Conservation (phyloP, 2,113 vertebrate species). For the Paralichthys olivaceus region DNA sequence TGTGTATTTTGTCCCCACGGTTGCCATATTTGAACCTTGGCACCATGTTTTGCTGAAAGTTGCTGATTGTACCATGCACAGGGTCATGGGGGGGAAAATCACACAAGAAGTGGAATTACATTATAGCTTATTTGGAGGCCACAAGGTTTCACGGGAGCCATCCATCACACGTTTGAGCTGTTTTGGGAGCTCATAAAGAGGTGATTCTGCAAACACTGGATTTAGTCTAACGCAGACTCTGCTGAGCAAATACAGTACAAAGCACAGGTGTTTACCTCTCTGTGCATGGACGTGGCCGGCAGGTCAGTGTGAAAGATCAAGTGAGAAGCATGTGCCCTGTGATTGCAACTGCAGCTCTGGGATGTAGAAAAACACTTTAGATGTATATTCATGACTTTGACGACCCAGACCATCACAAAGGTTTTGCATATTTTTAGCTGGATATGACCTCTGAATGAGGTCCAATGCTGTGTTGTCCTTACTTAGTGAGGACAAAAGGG, state of each 20-base stretch:
- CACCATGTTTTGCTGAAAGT: constrained; percentile 69
- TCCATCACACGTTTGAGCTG: constrained; percentile 76
- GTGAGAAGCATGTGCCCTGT: constrained; percentile 7
- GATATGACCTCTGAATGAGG: constrained; percentile 26
- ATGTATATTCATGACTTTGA: constrained; percentile 31
- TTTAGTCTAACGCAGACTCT: constrained; percentile 40
- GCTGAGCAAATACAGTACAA: constrained; percentile 49
- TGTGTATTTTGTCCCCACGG: constrained; percentile 50
- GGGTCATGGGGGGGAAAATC: constrained; percentile 71
- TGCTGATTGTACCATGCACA: constrained; percentile 70
- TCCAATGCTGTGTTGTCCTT: neutral
- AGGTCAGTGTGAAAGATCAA: constrained; percentile 35
- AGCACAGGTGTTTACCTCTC: constrained; percentile 23
- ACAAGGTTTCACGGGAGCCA: constrained; percentile 73
- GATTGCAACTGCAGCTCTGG: neutral
- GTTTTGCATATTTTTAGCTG: constrained; percentile 28
- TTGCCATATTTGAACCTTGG: constrained; percentile 75
- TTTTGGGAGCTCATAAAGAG: constrained; percentile 52
- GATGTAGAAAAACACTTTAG: constrained; percentile 6
- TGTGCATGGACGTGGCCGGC: neutral
- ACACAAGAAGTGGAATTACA: constrained; percentile 75
- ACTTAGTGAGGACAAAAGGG: neutral
- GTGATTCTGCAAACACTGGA: constrained; percentile 74
- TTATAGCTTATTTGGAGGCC: constrained; percentile 80
- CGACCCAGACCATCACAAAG: neutral